Percentiles rank a stretch among this genome's conserved stretches.
Evolutionary conservation across 1,140 invertebrate genomes (phyloP).

Genomic region (Oncopodura yosiiana): DNA sequence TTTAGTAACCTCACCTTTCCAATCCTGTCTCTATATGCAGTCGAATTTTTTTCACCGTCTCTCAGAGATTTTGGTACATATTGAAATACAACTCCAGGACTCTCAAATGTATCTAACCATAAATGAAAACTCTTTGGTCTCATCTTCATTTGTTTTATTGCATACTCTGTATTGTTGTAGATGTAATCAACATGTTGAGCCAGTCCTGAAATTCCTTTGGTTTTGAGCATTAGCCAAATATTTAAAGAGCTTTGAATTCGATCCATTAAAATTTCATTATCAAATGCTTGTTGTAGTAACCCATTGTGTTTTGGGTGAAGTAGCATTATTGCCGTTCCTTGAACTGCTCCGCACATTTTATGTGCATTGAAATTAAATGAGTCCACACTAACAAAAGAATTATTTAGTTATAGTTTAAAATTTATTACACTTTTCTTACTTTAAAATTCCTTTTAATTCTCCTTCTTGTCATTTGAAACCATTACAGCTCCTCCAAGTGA

Average conservation of each 20-base stretch:
- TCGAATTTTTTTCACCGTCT: background rate
- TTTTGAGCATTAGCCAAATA: background rate
- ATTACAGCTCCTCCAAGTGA: conserved; percentile 86
- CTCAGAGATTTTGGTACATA: background rate
- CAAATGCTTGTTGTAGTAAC: background rate
- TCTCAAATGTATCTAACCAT: background rate
- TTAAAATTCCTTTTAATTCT: conserved; percentile 59
- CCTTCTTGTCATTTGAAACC: conserved; percentile 65
- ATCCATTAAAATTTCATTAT: background rate
- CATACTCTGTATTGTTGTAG: background rate
- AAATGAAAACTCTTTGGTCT: background rate
- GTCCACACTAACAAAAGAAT: conserved; percentile 53
- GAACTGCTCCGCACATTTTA: conserved; percentile 72
- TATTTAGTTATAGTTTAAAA: background rate
- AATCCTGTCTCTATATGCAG: no score
- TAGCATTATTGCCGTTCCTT: conserved; percentile 78
- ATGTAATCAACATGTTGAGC: background rate
- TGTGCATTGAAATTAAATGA: conserved; percentile 90
- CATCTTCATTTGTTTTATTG: background rate
- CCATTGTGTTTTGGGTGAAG: conserved; percentile 40
- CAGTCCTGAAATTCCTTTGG: background rate
- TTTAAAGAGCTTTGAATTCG: conserved; percentile 42
- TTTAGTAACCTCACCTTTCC: no score
- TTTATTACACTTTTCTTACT: conserved; percentile 43
- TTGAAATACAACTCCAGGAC: background rate